Evolutionary conservation across 2,797 vertebrate genomes (phyloP).

Genomic region (Hirundo rustica): DNA sequence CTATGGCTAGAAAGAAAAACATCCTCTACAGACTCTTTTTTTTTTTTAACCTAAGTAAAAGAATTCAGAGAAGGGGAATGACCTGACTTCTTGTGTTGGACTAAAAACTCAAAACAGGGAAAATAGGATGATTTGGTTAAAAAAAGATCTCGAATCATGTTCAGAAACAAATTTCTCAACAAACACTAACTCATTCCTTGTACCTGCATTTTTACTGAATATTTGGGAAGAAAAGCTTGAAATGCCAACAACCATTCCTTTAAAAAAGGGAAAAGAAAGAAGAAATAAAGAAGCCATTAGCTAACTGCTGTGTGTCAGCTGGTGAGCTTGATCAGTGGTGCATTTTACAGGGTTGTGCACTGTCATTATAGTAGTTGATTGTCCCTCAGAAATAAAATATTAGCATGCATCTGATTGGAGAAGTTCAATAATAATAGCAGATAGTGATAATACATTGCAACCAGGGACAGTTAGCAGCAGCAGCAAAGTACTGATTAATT

Average conservation of each 20-base stretch:
- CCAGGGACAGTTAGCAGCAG: neutral
- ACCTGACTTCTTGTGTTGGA: neutral
- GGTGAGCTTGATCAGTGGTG: neutral
- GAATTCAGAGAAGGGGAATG: neutral
- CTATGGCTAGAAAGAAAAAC: neutral
- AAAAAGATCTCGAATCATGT: neutral
- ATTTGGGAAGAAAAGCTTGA: neutral
- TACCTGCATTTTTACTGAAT: neutral
- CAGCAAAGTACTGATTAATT: neutral
- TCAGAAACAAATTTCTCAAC: neutral
- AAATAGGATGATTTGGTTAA: neutral
- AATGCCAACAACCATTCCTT: neutral
- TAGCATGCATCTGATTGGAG: neutral
- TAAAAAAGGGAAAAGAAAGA: neutral
- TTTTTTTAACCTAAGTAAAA: neutral
- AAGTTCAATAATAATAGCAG: neutral
- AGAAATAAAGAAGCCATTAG: neutral
- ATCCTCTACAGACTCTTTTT: neutral
- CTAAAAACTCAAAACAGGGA: neutral
- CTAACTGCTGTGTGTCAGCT: slow-evolving; percentile 4
- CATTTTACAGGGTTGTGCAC: neutral
- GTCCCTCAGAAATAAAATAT: slow-evolving; percentile 27
- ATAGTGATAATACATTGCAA: neutral
- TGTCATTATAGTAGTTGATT: neutral
- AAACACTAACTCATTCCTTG: neutral